Conservation (phyloP, 2,888 invertebrate species). For the Seira sanloemensis region DNA sequence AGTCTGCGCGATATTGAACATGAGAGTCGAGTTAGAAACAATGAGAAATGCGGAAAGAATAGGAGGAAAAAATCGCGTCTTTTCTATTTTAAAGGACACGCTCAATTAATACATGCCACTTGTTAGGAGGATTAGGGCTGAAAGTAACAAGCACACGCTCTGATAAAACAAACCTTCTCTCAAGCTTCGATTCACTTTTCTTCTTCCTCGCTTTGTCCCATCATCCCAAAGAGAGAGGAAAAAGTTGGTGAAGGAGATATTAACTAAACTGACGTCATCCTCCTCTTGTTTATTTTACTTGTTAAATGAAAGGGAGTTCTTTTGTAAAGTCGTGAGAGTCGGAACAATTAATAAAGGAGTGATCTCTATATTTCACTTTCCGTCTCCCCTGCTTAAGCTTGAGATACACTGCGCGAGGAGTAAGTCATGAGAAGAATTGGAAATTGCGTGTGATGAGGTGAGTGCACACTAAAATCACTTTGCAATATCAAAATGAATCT, state of each 20-base stretch:
- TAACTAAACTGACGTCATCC: conserved; percentile 1
- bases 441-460: background rate
- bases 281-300: conserved; percentile 9
- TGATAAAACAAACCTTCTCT: background rate
- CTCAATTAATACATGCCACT: background rate
- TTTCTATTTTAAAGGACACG: background rate
- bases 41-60: no score
- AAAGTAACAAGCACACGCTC: background rate
- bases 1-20: background rate
- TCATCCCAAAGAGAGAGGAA: background rate
- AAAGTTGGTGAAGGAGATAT: background rate
- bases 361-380: background rate
- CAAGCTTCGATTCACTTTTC: background rate
- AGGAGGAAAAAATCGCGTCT: background rate
- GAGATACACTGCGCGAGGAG: background rate
- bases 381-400: background rate
- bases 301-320: background rate
- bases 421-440: background rate
- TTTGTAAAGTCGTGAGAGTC: background rate
- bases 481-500: background rate
- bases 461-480: background rate
- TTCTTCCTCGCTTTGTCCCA: background rate
- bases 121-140: background rate
- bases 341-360: background rate
- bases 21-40: background rate